Conservation (phyloP, 2,797 vertebrate genomes). For the Oophaga sylvatica region DNA sequence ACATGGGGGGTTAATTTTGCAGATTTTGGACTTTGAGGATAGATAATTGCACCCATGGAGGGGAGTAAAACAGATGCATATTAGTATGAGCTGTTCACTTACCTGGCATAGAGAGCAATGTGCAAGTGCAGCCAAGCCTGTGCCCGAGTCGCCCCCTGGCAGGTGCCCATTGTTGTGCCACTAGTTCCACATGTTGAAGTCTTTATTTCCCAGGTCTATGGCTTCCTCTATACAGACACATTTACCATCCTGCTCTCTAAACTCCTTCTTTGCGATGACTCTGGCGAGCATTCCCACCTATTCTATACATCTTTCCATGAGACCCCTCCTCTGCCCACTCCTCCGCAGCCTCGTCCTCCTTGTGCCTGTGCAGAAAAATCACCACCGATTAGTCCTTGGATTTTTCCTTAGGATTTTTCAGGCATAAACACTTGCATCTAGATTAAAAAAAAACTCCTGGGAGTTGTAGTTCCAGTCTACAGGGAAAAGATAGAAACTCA, state of each 20-base stretch:
- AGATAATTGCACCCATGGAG: neutral
- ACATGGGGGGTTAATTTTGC: neutral
- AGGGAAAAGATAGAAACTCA: neutral
- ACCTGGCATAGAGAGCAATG: constrained; percentile 17
- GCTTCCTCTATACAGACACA: neutral
- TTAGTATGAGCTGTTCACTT: neutral
- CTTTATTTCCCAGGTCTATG: neutral
- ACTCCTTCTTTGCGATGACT: constrained; percentile 3
- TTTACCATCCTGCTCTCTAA: neutral
- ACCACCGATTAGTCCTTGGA: neutral
- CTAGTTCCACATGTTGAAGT: neutral
- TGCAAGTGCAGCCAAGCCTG: neutral
- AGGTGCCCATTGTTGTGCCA: neutral
- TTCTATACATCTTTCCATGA: neutral
- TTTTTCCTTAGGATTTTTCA: neutral
- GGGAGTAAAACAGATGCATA: too few relatives aligned
- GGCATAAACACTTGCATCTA: neutral
- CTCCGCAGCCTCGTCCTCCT: neutral
- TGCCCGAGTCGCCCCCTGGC: neutral
- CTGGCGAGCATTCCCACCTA: neutral
- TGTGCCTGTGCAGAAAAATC: neutral
- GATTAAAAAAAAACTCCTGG: neutral
- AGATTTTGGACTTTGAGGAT: neutral
- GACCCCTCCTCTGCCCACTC: constrained; percentile 26
- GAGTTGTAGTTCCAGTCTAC: constrained; percentile 1